Conservation (phyloP, 1,140 invertebrate genomes). For the Lepidurus packardi region DNA sequence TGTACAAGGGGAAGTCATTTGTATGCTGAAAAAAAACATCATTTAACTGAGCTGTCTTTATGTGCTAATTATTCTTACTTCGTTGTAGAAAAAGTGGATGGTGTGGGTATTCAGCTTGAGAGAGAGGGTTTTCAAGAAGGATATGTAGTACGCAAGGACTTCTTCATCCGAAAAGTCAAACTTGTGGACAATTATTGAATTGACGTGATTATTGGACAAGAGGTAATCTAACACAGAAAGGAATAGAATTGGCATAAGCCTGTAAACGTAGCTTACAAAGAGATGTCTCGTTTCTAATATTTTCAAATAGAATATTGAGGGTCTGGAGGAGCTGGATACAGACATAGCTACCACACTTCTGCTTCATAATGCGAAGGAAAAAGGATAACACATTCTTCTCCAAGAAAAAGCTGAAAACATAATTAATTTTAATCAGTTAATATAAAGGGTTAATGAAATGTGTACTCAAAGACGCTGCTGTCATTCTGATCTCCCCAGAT, state of each 20-base stretch:
- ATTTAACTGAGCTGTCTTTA: constrained; percentile 23
- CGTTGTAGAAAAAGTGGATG: constrained; percentile 99
- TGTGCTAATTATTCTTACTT: constrained; percentile 58
- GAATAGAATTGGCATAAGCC: constrained; percentile 34
- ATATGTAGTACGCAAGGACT: constrained; percentile 99
- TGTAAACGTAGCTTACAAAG: constrained; percentile 70
- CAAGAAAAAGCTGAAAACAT: constrained; percentile 81
- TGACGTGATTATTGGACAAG: constrained; percentile 98
- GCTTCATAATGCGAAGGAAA: constrained; percentile 94
- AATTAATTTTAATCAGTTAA: constrained; percentile 38
- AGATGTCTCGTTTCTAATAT: constrained; percentile 96
- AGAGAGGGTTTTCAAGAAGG: constrained; percentile 96
- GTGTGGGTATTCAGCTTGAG: constrained; percentile 97
- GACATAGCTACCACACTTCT: constrained; percentile 94
- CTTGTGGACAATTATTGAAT: constrained; percentile 98
- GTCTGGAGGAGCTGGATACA: constrained; percentile 97
- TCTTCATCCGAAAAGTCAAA: constrained; percentile 99
- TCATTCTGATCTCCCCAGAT: constrained; percentile 99
- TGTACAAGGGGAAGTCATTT: constrained; percentile 97
- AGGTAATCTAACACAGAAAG: constrained; percentile 82
- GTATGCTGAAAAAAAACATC: constrained; percentile 72
- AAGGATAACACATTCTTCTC: constrained; percentile 99
- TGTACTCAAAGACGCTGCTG: constrained; percentile 97
- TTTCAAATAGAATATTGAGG: constrained; percentile 98
- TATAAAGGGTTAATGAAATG: constrained; percentile 34